Evolutionary conservation across 1,140 invertebrate species (phyloP).

Genomic region (Polypedilum pembai): DNA sequence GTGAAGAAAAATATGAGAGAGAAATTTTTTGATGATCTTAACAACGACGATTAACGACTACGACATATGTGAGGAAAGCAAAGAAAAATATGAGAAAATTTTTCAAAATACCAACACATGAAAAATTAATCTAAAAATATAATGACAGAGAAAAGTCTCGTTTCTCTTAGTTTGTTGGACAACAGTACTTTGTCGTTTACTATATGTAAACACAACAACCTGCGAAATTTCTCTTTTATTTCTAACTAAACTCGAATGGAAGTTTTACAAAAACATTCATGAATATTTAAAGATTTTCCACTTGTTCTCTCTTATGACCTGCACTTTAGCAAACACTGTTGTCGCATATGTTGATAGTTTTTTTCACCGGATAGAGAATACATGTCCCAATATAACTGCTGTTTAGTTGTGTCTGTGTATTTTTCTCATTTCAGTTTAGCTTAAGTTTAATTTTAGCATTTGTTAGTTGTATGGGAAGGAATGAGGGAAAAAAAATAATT

Average conservation of each 20-base stretch:
- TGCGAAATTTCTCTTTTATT: too few species aligned
- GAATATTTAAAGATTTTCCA: not conserved
- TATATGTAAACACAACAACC: too few species aligned
- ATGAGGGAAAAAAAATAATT: too few species aligned
- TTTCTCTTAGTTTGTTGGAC: too few species aligned
- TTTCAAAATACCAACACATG: not conserved
- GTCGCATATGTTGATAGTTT: slow-evolving; percentile 2
- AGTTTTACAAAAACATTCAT: too few species aligned
- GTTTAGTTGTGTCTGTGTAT: too few species aligned
- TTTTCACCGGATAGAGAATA: not conserved
- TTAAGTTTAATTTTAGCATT: slow-evolving; percentile 14
- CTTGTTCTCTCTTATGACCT: not conserved
- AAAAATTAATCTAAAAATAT: not conserved
- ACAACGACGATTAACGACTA: not conserved
- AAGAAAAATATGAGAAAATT: not conserved
- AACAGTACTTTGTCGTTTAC: too few species aligned
- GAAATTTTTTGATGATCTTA: slow-evolving; percentile 22
- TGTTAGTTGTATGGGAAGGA: not conserved
- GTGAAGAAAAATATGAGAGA: not conserved
- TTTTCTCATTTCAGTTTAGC: not conserved
- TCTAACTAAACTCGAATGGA: too few species aligned
- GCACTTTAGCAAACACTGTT: not conserved
- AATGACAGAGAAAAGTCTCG: not conserved
- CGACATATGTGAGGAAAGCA: too few species aligned
- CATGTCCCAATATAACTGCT: too few species aligned